Base-by-base conservation (phyloP, 2,113 vertebrate species). In the Corapipo altera region DNA sequence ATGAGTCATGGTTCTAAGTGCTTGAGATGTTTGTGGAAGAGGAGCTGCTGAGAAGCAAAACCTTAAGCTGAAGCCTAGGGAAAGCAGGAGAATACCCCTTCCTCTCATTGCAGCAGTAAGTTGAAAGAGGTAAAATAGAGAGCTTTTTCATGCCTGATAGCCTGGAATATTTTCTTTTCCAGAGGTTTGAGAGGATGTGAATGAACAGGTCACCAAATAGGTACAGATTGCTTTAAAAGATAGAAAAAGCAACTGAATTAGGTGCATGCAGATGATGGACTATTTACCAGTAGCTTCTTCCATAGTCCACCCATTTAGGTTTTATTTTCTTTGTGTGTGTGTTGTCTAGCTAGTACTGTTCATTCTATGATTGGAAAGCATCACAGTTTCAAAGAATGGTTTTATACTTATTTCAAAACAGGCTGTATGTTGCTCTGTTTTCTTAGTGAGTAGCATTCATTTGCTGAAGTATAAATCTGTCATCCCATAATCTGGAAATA, bases 391-490 rank as follows among this genome's bases (percentile, higher is more conserved):
- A 88, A 20, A 44, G 32, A 21, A 35, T 17, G 52, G 15, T 82
- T 97, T 96, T 89, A 61, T 75, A 69, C 83, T 91, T 89, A 64
- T 48, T 97, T 95, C 77, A 65, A 88, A 93, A 84, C 20, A 37
- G 52, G 41, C 78, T 93, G 65, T 61, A 49, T 66, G 33, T 84
- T 94, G 27, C 44, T 85, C 62, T 84, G 32, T 86, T 88, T 93
- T 95, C 72, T 90, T 64, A 32, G 61, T 88, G 71, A 89, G 54
- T 35, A 62, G 13, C 15, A 22, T 78, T 94, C n/a, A 46, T 80
- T 85, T 90, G 55, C 57, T 69, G 61, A 70, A 72, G 43, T 69
- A 91, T 78, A 84, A 80, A 93, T 85, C 85, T 92, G 65, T 54
- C 61, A 24, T 82, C 32, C 61, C 70, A 54, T 92, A 69, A 65